phyloP scores from a whole-genome alignment of 2,797 vertebrate species.

The Spinus olivaceus region DNA sequence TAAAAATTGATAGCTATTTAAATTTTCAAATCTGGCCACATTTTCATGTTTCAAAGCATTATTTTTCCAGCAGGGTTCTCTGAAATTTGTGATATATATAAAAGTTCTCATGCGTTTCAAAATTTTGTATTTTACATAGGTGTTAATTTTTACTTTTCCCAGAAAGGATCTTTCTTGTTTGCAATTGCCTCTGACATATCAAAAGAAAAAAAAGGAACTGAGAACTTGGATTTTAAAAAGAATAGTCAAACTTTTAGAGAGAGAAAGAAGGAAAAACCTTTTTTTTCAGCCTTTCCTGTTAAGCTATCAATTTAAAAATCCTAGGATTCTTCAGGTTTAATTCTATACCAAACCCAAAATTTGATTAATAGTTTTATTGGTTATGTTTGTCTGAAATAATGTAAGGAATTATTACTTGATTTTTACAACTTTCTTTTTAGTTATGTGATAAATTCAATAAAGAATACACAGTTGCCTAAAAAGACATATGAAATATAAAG shows the following conservation, averaged over 20 bases:
- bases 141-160: not conserved
- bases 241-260: not conserved
- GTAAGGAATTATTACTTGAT: not conserved
- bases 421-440: not conserved
- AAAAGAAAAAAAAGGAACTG: not conserved
- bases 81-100: not conserved
- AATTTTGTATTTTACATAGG: not conserved
- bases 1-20: not conserved
- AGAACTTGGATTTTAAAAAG: not conserved
- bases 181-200: fast-evolving
- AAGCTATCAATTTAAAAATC: not conserved
- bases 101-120: not conserved
- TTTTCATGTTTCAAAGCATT: not conserved
- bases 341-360: not conserved
- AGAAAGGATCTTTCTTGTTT: not conserved
- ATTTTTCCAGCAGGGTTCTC: not conserved
- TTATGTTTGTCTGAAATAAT: not conserved
- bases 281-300: not conserved
- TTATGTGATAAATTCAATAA: not conserved
- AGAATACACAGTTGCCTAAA: not conserved
- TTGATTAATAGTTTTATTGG: not conserved
- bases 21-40: not conserved
- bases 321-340: not conserved
- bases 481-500: not conserved
- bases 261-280: fast-evolving